phyloP scores from a whole-genome alignment of 2,797 vertebrate genomes.

The Synaphobranchus kaupii region DNA sequence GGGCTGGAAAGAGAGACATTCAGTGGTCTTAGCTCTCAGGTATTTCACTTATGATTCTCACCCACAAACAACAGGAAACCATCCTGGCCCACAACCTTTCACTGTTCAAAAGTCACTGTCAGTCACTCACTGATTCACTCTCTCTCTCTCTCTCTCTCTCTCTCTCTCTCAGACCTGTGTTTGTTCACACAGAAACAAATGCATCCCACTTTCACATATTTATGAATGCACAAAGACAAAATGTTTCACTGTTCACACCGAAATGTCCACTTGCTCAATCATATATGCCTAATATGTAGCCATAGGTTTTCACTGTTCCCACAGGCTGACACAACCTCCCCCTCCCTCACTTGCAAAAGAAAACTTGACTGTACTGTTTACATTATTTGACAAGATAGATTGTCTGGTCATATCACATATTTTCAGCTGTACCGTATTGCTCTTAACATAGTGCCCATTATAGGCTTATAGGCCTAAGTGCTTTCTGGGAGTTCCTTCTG shows the following conservation, averaged over 20 bases:
- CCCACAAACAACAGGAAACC: slow-evolving; percentile 76
- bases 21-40: slow-evolving; percentile 52
- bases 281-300: neutral
- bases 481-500: slow-evolving; percentile 58
- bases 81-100: slow-evolving; percentile 68
- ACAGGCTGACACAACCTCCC: neutral
- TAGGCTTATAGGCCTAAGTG: slow-evolving; percentile 18
- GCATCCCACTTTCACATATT: neutral
- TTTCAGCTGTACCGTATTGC: neutral
- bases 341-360: neutral
- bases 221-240: neutral
- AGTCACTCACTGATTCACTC: neutral
- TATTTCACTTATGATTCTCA: slow-evolving; percentile 68
- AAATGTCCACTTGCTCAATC: neutral
- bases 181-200: slow-evolving; percentile 3
- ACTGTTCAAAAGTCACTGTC: slow-evolving; percentile 45
- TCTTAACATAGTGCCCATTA: neutral
- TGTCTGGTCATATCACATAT: neutral
- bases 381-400: too few relatives aligned
- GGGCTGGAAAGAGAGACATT: slow-evolving; percentile 42
- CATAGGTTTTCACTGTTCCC: neutral
- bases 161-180: neutral
- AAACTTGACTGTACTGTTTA: neutral
- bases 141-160: too few relatives aligned
- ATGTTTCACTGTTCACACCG: neutral